These are phyloP conservation scores for Gallinago undulata DNA, from an alignment of 2,113 vertebrate genomes.

Conservation along the genomic window DNA sequence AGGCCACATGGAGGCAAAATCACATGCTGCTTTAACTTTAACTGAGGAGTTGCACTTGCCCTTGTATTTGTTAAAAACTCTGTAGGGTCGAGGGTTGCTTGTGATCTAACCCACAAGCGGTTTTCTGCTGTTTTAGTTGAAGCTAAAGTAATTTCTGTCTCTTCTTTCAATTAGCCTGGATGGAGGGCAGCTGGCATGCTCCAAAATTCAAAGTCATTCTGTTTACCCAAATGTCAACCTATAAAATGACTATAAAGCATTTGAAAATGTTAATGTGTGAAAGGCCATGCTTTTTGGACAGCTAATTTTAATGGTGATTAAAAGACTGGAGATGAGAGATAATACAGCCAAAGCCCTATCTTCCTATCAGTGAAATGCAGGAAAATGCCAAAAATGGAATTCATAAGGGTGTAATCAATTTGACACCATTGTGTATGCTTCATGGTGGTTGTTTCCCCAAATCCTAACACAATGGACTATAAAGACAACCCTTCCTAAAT, in stretches of 20 bases:
- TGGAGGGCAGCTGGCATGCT: background rate
- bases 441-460: background rate
- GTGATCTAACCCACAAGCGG: background rate
- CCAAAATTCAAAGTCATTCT: background rate
- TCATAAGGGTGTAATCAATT: background rate
- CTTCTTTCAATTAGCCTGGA: background rate
- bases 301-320: background rate
- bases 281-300: background rate
- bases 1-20: background rate
- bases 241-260: background rate
- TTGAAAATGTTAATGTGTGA: background rate
- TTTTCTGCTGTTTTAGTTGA: background rate
- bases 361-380: background rate
- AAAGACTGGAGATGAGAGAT: background rate
- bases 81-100: background rate
- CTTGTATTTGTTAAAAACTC: background rate
- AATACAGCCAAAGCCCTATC: background rate
- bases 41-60: background rate
- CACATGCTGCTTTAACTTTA: background rate
- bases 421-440: background rate
- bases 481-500: background rate
- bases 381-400: background rate
- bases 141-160: background rate
- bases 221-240: background rate
- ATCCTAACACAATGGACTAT: background rate